A percentile compares a stretch with the other conserved stretches of the same genome.
phyloP scores from a whole-genome alignment of 2,888 invertebrate genomes.

The Epinotia bilunana region DNA sequence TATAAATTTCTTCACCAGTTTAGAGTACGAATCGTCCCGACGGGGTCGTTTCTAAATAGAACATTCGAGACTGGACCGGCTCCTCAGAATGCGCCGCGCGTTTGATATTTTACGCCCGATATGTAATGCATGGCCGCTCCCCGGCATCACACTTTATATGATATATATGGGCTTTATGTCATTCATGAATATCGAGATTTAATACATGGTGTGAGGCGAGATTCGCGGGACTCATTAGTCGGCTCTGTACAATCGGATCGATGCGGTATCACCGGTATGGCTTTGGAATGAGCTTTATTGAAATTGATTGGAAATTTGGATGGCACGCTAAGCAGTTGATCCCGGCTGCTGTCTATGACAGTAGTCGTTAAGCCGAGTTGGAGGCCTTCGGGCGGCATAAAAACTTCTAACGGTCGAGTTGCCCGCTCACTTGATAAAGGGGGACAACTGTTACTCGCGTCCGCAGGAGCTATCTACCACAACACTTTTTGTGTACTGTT shows the following conservation, averaged over 20 bases:
- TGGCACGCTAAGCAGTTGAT: too few species aligned
- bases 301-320: too few species aligned
- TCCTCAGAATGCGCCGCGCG: conserved; percentile 60
- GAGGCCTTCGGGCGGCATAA: too few species aligned
- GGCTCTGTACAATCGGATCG: neutral
- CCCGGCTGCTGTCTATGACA: too few species aligned
- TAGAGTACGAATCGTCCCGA: conserved; percentile 56
- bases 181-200: conserved; percentile 43
- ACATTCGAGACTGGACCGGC: conserved; percentile 45
- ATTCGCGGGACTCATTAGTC: conserved; percentile 14
- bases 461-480: too few species aligned
- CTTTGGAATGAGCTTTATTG: neutral
- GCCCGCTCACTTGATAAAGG: too few species aligned
- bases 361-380: too few species aligned
- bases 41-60: conserved; percentile 58
- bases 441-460: too few species aligned
- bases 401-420: too few species aligned
- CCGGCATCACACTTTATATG: conserved; percentile 55
- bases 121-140: conserved; percentile 65
- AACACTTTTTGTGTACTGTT: too few species aligned
- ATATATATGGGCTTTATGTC: conserved; percentile 41
- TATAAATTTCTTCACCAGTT: conserved; percentile 53
- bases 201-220: conserved; percentile 24
- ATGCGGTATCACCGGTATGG: neutral
- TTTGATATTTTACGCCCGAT: conserved; percentile 68